Base-by-base conservation (phyloP, 2,113 vertebrate species). In the Osmerus mordax region DNA sequence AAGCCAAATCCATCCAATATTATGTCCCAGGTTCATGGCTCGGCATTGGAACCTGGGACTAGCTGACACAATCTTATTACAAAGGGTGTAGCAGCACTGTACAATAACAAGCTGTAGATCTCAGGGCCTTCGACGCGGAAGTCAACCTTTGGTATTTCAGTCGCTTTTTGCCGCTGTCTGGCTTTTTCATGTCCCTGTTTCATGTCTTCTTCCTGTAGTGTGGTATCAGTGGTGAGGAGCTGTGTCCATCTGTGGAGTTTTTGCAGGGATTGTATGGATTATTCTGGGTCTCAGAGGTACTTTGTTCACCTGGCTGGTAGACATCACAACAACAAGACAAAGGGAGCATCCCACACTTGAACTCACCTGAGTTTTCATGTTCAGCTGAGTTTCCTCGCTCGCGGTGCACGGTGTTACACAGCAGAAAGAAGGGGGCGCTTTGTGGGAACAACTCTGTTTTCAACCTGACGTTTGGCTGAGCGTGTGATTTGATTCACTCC, bases 401-500 rank as follows among this genome's bases (percentile, higher is more conserved):
- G 28, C 71, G 70, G 64, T 68, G 56, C 70, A 25, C 66, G 15
- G 8, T 60, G 61, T 25, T 28, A 59, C 53, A 14, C 47, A 4
- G 6, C 54, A 70, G 23, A 55, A 41, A 61, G 13, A 12, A 69
- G n/a, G 28, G 56, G 58, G 63, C 53, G 1, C 23, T 68, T 68
- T 23, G 32, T 60, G n/a, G 63, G 21, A 68, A 47, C 59, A 61
- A 71, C 62, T 23, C 70, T 74, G 53, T 28, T 2, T 67, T 80
- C 78, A 87, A 73, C 75, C 71, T 81, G 77, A 87, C 73, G 54
- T 82, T 85, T 81, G 79, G 78, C 87, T 87, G 70, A 81, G 76
- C 80, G 76, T 67, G 63, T 82, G 83, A 87, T 87, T 82, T 86
- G 84, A 90, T 94, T 93, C 90, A 81, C 87, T 91, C 84, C 59